Evolutionary conservation across 2,113 vertebrate genomes (phyloP), one percentile per base, ranked within the genome.

Genomic region (Thunnus thynnus): DNA sequence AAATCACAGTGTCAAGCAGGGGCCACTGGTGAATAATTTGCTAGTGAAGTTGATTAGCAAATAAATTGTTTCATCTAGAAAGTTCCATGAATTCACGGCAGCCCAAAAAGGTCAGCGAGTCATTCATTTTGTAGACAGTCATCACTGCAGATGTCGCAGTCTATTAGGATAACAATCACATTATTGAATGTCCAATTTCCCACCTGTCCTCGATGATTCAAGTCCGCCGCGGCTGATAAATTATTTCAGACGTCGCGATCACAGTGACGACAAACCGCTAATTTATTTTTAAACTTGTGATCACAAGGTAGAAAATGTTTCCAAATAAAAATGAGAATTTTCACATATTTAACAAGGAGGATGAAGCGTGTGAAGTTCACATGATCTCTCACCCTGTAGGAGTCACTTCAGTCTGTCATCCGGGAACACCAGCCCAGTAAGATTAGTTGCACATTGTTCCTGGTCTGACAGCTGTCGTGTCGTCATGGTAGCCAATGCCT

Each of bases 201-300:
- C 48, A 52, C 4, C 17, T 58, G 50, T 82, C 66, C 30, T 30
- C 32, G 46, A 72, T 67, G 20, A 87, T 84, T 80, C 61, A 58
- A 48, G 57, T 78, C 27, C 51, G 62, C 47, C 22, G 18, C 47
- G 60, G 56, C 56, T 27, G 78, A 55, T 63, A 7, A 47, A 70
- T 76, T n/a, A 61, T 51, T 68, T 60, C 46, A 51, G 41, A 30
- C 0, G 5, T 22, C 47, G 30, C 11, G 3, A 68, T 68, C 10
- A 25, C 72, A 30, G 47, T 1, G 9, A 22, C 65, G 55, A 27
- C 62, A 64, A 41, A 64, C 16, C 25, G 30, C 25, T 18, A 20
- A 30, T 2, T 30, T 13, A 10, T 30, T 78, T 76, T 52, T 44
- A 3, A 14, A 14, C 46, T 27, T 56, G 51, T 68, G 22, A 65